Percentiles rank a stretch among this genome's conserved stretches.
Evolutionary conservation across 2,797 vertebrate species (phyloP).

Genomic region (Manis javanica): DNA sequence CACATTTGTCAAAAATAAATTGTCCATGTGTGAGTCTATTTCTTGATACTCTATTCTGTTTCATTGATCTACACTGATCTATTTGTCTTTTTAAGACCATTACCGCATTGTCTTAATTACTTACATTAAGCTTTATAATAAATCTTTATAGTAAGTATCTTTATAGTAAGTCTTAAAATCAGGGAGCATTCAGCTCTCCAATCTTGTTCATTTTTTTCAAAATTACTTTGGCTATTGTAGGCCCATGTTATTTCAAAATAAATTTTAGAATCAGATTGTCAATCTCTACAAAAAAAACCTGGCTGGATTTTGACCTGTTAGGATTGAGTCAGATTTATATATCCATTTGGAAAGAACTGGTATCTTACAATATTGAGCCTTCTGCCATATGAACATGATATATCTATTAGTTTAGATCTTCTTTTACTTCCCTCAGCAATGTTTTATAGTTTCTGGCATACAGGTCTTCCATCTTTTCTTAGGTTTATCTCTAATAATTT

Average conservation of each 20-base stretch:
- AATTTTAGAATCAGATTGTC: constrained; percentile 40
- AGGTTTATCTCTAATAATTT: not conserved
- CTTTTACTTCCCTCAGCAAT: constrained; percentile 9
- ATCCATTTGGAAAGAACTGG: not conserved
- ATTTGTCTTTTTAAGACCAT: constrained; percentile 10
- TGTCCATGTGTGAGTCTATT: not conserved
- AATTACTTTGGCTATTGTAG: not conserved
- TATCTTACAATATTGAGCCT: not conserved
- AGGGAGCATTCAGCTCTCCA: not conserved
- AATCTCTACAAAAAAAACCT: constrained; percentile 17
- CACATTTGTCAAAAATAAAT: constrained; percentile 4
- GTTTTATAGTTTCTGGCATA: not conserved
- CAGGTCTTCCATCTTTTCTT: not conserved
- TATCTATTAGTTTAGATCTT: not conserved
- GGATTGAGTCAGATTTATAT: constrained; percentile 8
- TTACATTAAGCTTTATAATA: not conserved
- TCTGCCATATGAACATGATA: not conserved
- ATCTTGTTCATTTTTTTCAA: constrained; percentile 33
- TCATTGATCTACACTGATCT: not conserved
- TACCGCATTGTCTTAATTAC: not conserved
- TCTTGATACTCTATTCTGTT: not conserved
- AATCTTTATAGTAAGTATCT: not conserved
- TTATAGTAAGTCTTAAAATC: constrained; percentile 2
- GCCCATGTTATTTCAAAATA: not conserved
- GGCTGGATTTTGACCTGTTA: constrained; percentile 2